Conservation (phyloP, 2,888 invertebrate species). For the Thereva nobilitata region DNA sequence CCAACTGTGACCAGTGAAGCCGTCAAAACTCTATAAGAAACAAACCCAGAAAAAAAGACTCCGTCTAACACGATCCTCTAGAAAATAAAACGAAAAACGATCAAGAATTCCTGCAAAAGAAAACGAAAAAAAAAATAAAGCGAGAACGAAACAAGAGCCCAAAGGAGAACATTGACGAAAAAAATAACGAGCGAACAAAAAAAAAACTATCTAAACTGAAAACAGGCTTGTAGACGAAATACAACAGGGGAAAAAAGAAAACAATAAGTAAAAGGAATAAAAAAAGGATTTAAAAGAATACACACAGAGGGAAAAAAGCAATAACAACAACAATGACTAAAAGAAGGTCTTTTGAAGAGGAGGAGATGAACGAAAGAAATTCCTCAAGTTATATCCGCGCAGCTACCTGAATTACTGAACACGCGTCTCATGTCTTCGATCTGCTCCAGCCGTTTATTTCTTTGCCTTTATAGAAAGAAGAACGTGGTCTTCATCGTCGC, state of each 20-base stretch:
- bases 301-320: neutral
- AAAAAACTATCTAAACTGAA: constrained; percentile 22
- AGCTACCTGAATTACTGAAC: constrained; percentile 53
- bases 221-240: constrained; percentile 24
- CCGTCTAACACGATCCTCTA: no score
- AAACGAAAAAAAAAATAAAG: no score
- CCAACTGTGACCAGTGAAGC: no score
- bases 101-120: no score
- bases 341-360: constrained; percentile 34
- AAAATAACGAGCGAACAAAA: constrained; percentile 15
- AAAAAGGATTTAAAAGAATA: no score
- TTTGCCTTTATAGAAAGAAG: constrained; percentile 37
- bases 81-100: no score
- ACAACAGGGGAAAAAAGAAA: constrained; percentile 8
- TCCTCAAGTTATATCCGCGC: constrained; percentile 47
- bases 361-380: constrained; percentile 43
- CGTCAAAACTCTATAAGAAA: no score
- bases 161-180: constrained; percentile 15
- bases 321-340: constrained; percentile 3
- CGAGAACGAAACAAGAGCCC: neutral
- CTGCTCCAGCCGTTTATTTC: constrained; percentile 34
- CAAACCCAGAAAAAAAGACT: no score
- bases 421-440: constrained; percentile 49
- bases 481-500: constrained; percentile 30
- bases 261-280: constrained; percentile 4